Conservation (phyloP, 2,113 vertebrate genomes). For the Stercorarius parasiticus region DNA sequence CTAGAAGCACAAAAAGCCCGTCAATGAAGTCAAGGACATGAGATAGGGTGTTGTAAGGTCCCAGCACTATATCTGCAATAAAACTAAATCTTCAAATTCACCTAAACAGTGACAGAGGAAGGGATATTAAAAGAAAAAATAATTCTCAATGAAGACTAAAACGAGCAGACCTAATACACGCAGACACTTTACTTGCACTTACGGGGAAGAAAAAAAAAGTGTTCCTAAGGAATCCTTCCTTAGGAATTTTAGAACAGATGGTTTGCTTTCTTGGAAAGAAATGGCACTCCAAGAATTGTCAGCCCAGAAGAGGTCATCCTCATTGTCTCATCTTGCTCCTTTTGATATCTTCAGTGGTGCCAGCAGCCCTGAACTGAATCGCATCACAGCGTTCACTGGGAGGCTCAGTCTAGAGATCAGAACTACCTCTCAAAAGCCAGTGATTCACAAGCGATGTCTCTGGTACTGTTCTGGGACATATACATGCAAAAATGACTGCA, state of each 20-base stretch:
- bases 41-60: rapidly evolving
- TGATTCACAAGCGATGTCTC: background rate
- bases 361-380: background rate
- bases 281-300: background rate
- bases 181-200: background rate
- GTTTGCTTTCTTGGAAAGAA: background rate
- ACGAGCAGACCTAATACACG: background rate
- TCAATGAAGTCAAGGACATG: background rate
- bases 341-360: background rate
- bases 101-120: background rate
- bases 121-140: background rate
- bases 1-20: background rate
- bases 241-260: background rate
- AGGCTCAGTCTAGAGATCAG: background rate
- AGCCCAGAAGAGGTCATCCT: background rate
- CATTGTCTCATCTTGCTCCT: background rate
- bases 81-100: background rate
- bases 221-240: background rate
- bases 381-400: background rate
- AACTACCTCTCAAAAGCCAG: background rate
- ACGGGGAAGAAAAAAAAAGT: rapidly evolving
- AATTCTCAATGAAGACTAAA: background rate
- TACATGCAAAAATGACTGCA: background rate
- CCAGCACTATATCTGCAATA: background rate
- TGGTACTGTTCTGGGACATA: background rate